Percentiles rank a stretch among this genome's conserved stretches.
These are phyloP conservation scores for Digitonthophagus gazella DNA, from an alignment of 2,888 invertebrate genomes.

Conservation along the genomic window DNA sequence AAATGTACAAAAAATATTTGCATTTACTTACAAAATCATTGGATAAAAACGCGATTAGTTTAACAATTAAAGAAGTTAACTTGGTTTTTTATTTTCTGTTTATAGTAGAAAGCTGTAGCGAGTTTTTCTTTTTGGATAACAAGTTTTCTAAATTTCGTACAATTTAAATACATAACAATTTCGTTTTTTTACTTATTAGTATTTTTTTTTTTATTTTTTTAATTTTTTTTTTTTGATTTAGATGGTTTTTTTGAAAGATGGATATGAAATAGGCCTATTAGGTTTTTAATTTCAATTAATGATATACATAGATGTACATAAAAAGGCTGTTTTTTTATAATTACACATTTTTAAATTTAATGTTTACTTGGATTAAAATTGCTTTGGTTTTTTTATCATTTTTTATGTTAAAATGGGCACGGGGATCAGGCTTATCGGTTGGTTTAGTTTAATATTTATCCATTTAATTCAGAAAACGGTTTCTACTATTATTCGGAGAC, in stretches of 20 bases:
- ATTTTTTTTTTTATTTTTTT: not conserved
- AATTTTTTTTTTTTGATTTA: not conserved
- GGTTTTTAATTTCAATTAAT: too few species aligned
- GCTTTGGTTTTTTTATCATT: too few species aligned
- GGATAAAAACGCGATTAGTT: constrained; percentile 21
- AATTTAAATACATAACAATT: constrained; percentile 27
- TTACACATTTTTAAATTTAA: too few species aligned
- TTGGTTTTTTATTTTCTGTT: not conserved
- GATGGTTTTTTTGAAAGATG: not conserved
- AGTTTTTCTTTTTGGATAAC: constrained; percentile 29
- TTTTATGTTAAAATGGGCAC: constrained; percentile 32
- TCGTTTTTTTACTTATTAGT: constrained; percentile 9
- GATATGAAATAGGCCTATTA: not conserved
- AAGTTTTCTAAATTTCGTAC: constrained; percentile 27
- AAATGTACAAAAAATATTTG: constrained; percentile 29
- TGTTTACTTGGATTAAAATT: too few species aligned
- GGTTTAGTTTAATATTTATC: not conserved
- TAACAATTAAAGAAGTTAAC: constrained; percentile 23
- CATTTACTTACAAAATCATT: constrained; percentile 28
- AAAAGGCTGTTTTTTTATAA: not conserved
- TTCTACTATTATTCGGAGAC: not conserved
- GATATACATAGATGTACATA: not conserved
- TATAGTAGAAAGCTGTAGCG: constrained; percentile 22
- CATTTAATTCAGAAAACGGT: constrained; percentile 6
- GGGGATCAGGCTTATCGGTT: constrained; percentile 22